A percentile compares a stretch with the other conserved stretches of the same genome.
Conservation (phyloP, 1,140 invertebrate genomes). For the Argopecten irradians region DNA sequence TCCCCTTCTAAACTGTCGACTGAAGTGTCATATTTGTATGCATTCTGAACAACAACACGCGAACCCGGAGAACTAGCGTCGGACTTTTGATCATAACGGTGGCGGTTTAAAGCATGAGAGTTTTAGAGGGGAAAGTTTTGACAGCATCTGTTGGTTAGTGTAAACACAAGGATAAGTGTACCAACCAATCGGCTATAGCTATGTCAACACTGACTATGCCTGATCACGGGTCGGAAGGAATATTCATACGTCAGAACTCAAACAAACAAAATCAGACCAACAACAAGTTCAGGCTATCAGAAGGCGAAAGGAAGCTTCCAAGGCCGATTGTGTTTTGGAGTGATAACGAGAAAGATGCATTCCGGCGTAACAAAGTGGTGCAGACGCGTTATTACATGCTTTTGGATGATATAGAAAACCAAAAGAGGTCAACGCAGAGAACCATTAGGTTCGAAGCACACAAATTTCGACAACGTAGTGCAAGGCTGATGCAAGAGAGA, state of each 20-base stretch:
- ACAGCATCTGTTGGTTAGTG: not conserved
- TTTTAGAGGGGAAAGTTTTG: conserved; percentile 12
- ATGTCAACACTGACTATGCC: not conserved
- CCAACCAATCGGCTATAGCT: not conserved
- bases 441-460: conserved; percentile 45
- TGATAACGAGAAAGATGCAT: conserved; percentile 55
- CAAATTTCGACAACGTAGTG: conserved; percentile 37
- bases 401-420: conserved; percentile 52
- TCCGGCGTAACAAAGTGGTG: conserved; percentile 50
- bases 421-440: conserved; percentile 40
- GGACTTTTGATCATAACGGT: conserved; percentile 20
- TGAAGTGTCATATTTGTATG: not conserved
- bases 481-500: not conserved
- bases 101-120: conserved; percentile 7
- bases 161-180: not conserved
- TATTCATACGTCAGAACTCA: not conserved
- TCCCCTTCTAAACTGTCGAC: not conserved
- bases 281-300: conserved; percentile 35
- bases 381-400: conserved; percentile 50
- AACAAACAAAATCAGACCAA: not conserved
- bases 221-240: not conserved
- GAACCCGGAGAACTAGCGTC: not conserved
- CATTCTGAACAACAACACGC: not conserved
- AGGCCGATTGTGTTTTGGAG: conserved; percentile 53
- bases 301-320: conserved; percentile 47